Conservation (phyloP, 1,140 invertebrate genomes). For the Potamilus streckersoni region DNA sequence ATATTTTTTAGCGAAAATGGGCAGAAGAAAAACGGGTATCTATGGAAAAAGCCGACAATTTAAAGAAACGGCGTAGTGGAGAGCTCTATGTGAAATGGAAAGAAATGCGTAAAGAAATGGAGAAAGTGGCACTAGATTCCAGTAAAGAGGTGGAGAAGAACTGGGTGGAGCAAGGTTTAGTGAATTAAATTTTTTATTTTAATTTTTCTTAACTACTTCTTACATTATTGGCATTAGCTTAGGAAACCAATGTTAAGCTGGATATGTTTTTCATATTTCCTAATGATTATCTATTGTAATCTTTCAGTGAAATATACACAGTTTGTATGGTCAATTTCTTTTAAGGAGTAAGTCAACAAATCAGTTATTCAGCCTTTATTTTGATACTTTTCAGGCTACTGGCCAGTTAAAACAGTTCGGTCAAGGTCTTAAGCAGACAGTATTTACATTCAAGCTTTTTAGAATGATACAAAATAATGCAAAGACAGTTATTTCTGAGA, state of each 20-base stretch:
- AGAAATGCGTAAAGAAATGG: conserved; percentile 57
- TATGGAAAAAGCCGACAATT: conserved; percentile 46
- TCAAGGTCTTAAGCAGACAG: too few relatives aligned
- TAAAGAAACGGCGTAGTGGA: conserved; percentile 63
- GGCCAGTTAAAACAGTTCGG: too few relatives aligned
- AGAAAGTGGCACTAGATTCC: conserved; percentile 61
- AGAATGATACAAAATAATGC: too few relatives aligned
- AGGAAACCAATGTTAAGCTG: neutral
- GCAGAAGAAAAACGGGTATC: conserved; percentile 41
- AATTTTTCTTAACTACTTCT: neutral
- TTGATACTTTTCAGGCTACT: too few relatives aligned
- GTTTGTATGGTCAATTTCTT: too few relatives aligned
- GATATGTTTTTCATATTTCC: too few relatives aligned
- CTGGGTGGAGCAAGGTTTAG: conserved; percentile 66
- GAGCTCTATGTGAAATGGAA: conserved; percentile 65
- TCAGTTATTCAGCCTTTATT: too few relatives aligned
- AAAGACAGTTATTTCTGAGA: too few relatives aligned
- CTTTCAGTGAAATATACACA: too few relatives aligned
- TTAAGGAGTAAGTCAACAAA: too few relatives aligned
- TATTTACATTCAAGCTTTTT: too few relatives aligned
- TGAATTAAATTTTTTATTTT: too few relatives aligned
- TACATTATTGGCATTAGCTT: neutral
- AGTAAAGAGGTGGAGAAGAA: conserved; percentile 59
- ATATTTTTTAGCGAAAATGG: neutral
- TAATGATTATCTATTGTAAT: neutral